Evolutionary conservation across 2,113 vertebrate genomes (phyloP).

Genomic region (Centropus bengalensis): DNA sequence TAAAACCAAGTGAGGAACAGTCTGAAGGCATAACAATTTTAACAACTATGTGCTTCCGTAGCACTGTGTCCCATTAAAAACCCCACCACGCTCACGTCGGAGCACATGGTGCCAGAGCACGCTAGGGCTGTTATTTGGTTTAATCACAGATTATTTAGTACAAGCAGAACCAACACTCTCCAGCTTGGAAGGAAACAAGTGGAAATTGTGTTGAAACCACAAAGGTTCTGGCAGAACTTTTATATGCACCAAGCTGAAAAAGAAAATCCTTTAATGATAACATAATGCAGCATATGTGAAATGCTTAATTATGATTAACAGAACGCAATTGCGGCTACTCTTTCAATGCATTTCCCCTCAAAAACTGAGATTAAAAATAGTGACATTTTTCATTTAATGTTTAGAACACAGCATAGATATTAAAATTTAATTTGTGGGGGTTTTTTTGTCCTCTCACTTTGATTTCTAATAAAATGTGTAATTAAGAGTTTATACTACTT

Average conservation of each 20-base stretch:
- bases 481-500: not conserved
- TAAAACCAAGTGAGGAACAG: not conserved
- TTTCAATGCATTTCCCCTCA: not conserved
- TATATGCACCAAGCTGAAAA: not conserved
- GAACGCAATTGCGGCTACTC: not conserved
- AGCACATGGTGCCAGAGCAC: not conserved
- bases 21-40: not conserved
- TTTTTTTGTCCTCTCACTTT: not conserved
- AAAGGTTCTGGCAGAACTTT: not conserved
- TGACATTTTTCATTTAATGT: not conserved
- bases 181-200: not conserved
- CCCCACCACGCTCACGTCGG: fast-evolving
- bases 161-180: not conserved
- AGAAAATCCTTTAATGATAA: not conserved
- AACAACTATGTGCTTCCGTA: not conserved
- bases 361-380: not conserved
- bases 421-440: not conserved
- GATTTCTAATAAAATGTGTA: not conserved
- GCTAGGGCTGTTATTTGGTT: not conserved
- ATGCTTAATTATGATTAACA: not conserved
- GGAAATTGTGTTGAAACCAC: not conserved
- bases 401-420: not conserved
- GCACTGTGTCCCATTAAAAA: not conserved
- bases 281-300: not conserved
- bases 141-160: not conserved